Base-by-base conservation (phyloP, 64 coral and sea anemone species). In the Orbicella faveolata region DNA sequence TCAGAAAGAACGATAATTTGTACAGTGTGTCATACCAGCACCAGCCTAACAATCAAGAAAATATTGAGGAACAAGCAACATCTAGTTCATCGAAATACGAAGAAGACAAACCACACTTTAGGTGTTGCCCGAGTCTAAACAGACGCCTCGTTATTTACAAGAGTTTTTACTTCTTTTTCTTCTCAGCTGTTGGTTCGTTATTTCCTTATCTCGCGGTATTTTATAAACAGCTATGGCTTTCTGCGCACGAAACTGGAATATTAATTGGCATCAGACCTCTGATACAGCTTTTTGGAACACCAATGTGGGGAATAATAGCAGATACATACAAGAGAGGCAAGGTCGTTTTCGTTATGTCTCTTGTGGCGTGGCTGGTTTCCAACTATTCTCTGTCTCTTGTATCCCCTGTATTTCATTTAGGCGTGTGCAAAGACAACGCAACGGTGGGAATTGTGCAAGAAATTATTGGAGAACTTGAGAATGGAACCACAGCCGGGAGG, bases 221-320 rank as follows among this genome's bases (percentile, higher is more conserved):
- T 93, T 98, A 95, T 86, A 98, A 98, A 88, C 96, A 98, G 76
- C 54, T 95, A 10, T 94, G 93, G 90, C 83, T 98, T 65, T 95
- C 96, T 2, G 93, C 96, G 6, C 93, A 78, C 0, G 93, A 98
- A 73, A 98, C 96, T 35, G 96, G 96, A 65, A 75, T 90, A 55
- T 75, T 98, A 51, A 89, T 98, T 4, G 96, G 96, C 19, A 89
- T 98, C 63, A 83, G 93, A 65, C 96, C 93, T 23, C 53, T 98
- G 37, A 81, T 98, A 35, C 90, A 95, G 37, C 75, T 98, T 63
- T 63, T 93, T 0, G 93, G 67, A 21, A 92, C 79, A 64, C 93
- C 93, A 36, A 83, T 89, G 82, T 98, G 93, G 93, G 96, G 93
- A 78, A 57, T 89, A 23, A 79, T 98, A 7, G 90, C 90, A 20